Percentiles rank a stretch among this genome's conserved stretches.
Evolutionary conservation across 1,140 invertebrate species (phyloP).

Genomic region (Brachystomella parvula): DNA sequence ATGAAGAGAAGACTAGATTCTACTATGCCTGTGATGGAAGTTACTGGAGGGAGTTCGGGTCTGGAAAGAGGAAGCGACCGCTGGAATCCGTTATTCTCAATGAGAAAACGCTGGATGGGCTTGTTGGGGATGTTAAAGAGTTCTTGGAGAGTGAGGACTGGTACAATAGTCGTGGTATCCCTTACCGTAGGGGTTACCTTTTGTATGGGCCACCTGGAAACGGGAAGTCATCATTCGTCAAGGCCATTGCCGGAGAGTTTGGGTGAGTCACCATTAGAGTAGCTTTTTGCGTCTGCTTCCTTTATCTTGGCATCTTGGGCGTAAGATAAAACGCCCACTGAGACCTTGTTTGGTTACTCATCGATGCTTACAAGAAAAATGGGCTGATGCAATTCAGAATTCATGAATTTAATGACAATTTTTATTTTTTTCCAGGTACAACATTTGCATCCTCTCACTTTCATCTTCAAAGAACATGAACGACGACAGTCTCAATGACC

Average conservation of each 20-base stretch:
- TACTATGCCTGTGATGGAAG: conserved; percentile 4
- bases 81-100: conserved; percentile 15
- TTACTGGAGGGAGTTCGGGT: conserved; percentile 10
- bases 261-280: too few species aligned
- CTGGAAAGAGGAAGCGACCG: conserved; percentile 6
- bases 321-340: too few species aligned
- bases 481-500: conserved; percentile 25
- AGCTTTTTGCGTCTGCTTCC: too few species aligned
- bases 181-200: conserved; percentile 20
- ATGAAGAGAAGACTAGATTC: conserved; percentile 6
- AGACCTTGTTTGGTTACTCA: too few species aligned
- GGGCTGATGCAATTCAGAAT: conserved; percentile 10
- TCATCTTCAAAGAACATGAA: conserved; percentile 19
- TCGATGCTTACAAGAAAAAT: too few species aligned
- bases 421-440: neutral
- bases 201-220: conserved; percentile 22
- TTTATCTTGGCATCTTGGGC: too few species aligned
- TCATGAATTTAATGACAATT: neutral
- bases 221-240: conserved; percentile 19
- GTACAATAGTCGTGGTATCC: conserved; percentile 22
- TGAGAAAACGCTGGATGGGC: neutral
- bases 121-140: conserved; percentile 20
- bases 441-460: conserved; percentile 30
- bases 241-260: conserved; percentile 21
- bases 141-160: conserved; percentile 16